Base-by-base conservation (phyloP, 2,888 invertebrate species). In the Drosophila paramelanica region DNA sequence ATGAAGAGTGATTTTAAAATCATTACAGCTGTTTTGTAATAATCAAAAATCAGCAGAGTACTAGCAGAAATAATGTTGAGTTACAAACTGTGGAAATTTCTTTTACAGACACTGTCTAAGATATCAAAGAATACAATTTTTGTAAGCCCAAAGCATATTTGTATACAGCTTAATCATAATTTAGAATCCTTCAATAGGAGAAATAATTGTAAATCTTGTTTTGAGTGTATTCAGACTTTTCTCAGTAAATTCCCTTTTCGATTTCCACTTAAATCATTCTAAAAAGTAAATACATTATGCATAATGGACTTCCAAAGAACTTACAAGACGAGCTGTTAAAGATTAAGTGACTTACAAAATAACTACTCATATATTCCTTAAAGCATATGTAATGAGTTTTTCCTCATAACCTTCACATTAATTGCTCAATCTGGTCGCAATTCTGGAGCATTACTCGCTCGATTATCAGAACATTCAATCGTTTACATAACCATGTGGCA, bases 391-490 rank as follows among this genome's bases (percentile, higher is more conserved):
- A 25, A 14, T 11, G 20, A 46, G 7, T 20, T 58, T 53, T 23
- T 56, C 25, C 38, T 10, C n/a, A 13, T 56, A 46, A 65, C 8
- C 25, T 27, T 25, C 27, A 23, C 38, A 60, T 62, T 73, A 59
- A 75, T 59, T 46, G 31, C 60, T 72, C 38, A 71, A 74, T 76
- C 57, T 42, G n/a, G 23, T 17, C 39, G 25, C 43, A 66, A 71
- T 60, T 76, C 56, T 27, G 10, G 31, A 33, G 46, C 27, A 55
- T 56, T 55, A 47, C 6, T 17, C n/a, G 25, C 66, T 62, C 71
- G 58, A 58, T 61, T 67, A 67, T 72, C 73, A 51, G 46, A 46
- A 47, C 50, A 72, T 74, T 58, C 41, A 66, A 43, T 49, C 51
- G 67, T 41, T 39, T 52, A 53, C 36, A 59, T 39, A 56, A 47